phyloP scores from a whole-genome alignment of 2,888 invertebrate species.

The Caenorhabditis sp. region DNA sequence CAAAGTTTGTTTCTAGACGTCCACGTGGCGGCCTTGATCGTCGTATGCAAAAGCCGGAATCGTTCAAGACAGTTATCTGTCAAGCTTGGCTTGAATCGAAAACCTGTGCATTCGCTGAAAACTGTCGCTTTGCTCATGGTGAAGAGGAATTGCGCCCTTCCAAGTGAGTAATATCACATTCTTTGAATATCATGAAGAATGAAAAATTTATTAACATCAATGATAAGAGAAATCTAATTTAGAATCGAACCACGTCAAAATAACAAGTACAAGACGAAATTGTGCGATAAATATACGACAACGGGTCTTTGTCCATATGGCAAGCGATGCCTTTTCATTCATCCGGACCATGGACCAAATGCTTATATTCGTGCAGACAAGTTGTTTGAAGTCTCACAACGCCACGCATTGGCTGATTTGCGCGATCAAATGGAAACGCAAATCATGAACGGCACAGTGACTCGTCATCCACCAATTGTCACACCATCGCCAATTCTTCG shows the following conservation, averaged over 20 bases:
- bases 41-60: slow-evolving; percentile 60
- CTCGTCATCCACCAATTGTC: not conserved
- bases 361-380: slow-evolving; percentile 59
- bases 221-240: slow-evolving; percentile 9
- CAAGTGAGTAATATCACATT: slow-evolving; percentile 37
- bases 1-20: not conserved
- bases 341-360: slow-evolving; percentile 58
- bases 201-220: no score
- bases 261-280: slow-evolving; percentile 69
- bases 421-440: slow-evolving; percentile 40
- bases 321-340: slow-evolving; percentile 68
- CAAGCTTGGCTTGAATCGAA: slow-evolving; percentile 67
- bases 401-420: slow-evolving; percentile 51
- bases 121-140: slow-evolving; percentile 63
- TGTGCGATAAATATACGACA: slow-evolving; percentile 70
- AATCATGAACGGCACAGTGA: slow-evolving; percentile 22
- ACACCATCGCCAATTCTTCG: not conserved
- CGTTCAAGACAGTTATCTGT: slow-evolving; percentile 70
- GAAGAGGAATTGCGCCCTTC: slow-evolving; percentile 64
- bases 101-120: slow-evolving; percentile 64
- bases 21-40: slow-evolving; percentile 16
- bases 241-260: slow-evolving; percentile 57
- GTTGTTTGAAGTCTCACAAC: slow-evolving; percentile 50
- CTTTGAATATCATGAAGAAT: not conserved
- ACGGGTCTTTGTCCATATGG: slow-evolving; percentile 70